Base-by-base conservation (phyloP, 2,113 vertebrate genomes). In the Dipodomys spectabilis region DNA sequence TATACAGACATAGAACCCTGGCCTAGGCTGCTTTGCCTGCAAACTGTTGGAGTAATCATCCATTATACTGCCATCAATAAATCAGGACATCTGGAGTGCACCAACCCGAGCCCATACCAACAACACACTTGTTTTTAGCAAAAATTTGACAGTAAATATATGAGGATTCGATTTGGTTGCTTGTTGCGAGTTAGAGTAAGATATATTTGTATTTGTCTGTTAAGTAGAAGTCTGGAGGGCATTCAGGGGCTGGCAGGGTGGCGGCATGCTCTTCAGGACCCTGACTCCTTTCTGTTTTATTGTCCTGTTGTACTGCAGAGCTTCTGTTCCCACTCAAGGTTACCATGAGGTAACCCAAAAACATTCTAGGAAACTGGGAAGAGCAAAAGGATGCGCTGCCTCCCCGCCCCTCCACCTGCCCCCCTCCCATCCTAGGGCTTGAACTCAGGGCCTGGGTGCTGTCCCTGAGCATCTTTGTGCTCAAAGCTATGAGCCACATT, bases 191-290 rank as follows among this genome's bases (percentile, higher is more conserved):
- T 89, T 88, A 44, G 60, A 85, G 74, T 45, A 7, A 84, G 27
- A 65, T 62, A 22, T 7, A 32, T 13, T 39, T 62, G 62, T 60
- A 68, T 75, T 93, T 35, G 74, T 64, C 32, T 82, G 12, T 79
- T 88, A 78, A 88, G 82, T 67, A 84, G 57, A 79, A 93, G 20
- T 89, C 82, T 73, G 11, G 88, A 82, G 77, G 53, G n/a, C 20
- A 75, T 57, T 49, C 60, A 69, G 60, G 53, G 82, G 25, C 25
- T 75, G 30, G 49, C 39, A 32, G 32, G 20, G 82, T 67, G 16
- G 32, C 39, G 28, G 1, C 15, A 22, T 53, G 81, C 71, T 71
- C 81, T 53, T 6, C 35, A n/a, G 72, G 60, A 88, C 27, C 44
- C 65, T 18, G 44, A 39, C 35, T 84, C 11, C 49, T 75, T 87